phyloP scores from a whole-genome alignment of 2,888 invertebrate species.

The Chloroclystis v-ata region DNA sequence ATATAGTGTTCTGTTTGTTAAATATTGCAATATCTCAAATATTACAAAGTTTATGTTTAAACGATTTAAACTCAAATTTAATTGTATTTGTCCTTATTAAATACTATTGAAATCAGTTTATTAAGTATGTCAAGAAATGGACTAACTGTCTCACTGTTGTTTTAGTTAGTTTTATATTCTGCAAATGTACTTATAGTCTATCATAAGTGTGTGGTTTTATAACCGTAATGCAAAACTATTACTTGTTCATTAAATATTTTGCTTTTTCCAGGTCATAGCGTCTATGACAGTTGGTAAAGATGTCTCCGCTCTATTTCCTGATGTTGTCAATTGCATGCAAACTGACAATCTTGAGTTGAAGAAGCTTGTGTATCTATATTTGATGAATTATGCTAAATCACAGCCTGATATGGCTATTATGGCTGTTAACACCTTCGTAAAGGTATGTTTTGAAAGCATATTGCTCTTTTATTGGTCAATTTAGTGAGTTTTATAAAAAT shows the following conservation, averaged over 20 bases:
- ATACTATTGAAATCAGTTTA: too few relatives aligned
- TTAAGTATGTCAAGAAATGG: too few relatives aligned
- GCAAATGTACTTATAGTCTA: too few relatives aligned
- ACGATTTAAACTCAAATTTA: too few relatives aligned
- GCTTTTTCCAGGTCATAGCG: conserved; percentile 90
- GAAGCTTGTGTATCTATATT: conserved; percentile 97
- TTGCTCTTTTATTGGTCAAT: conserved; percentile 15
- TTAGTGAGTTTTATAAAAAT: conserved; percentile 16
- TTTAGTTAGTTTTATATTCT: too few relatives aligned
- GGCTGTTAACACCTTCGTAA: conserved; percentile 99
- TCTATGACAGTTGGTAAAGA: conserved; percentile 99
- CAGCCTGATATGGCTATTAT: conserved; percentile 99
- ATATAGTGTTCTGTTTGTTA: too few relatives aligned
- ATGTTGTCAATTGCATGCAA: conserved; percentile 99
- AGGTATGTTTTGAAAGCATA: conserved; percentile 79
- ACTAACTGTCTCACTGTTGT: too few relatives aligned
- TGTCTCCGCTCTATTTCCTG: conserved; percentile 98
- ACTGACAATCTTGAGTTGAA: conserved; percentile 99
- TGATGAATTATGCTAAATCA: conserved; percentile 99
- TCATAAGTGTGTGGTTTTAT: too few relatives aligned
- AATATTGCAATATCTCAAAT: too few relatives aligned
- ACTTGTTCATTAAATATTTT: background rate
- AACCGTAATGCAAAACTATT: too few relatives aligned
- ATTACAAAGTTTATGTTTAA: too few relatives aligned
- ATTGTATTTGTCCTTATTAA: too few relatives aligned